Percentiles rank a stretch among this genome's conserved stretches.
Conservation (phyloP, 2,797 vertebrate genomes). For the Echeneis naucrates region DNA sequence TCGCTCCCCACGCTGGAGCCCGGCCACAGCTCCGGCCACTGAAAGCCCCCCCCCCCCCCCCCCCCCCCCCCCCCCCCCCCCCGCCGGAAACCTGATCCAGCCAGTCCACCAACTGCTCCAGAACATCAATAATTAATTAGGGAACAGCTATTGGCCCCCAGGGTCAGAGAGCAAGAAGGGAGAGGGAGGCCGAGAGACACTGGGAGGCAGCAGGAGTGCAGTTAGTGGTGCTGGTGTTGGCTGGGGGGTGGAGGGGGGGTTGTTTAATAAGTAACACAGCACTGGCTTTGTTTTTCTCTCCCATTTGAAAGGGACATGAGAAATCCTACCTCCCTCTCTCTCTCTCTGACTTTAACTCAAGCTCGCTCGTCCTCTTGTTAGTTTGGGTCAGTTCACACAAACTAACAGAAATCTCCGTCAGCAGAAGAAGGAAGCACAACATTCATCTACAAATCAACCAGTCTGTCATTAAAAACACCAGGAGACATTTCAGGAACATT, state of each 20-base stretch:
- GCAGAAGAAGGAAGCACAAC: too few species aligned
- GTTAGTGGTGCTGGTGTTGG: constrained; percentile 3
- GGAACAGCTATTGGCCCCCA: constrained; percentile 87
- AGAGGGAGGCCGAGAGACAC: constrained; percentile 31
- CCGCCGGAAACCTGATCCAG: constrained; percentile 82
- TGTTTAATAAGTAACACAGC: constrained; percentile 84
- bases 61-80: constrained; percentile 34
- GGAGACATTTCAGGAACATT: too few species aligned
- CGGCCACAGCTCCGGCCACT: constrained; percentile 75
- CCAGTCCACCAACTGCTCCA: constrained; percentile 86
- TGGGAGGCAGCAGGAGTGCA: constrained; percentile 9
- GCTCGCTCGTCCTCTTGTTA: constrained; percentile 5
- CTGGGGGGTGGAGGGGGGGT: constrained; percentile 69
- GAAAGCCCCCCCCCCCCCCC: constrained; percentile 54
- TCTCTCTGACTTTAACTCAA: not conserved
- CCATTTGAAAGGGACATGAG: constrained; percentile 59
- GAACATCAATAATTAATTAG: constrained; percentile 92
- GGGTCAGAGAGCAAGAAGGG: constrained; percentile 83
- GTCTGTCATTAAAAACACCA: too few species aligned
- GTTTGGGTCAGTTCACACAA: constrained; percentile 4
- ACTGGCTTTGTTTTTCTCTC: constrained; percentile 76
- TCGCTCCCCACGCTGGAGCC: constrained; percentile 67
- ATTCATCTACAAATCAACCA: too few species aligned
- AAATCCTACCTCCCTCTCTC: constrained; percentile 32
- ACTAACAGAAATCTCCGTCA: not conserved